Percentiles rank a stretch among this genome's conserved stretches.
These are phyloP conservation scores for Axinella damicornis DNA, from an alignment of 37 sponge, comb jelly and placozoan genomes.

Conservation along the genomic window DNA sequence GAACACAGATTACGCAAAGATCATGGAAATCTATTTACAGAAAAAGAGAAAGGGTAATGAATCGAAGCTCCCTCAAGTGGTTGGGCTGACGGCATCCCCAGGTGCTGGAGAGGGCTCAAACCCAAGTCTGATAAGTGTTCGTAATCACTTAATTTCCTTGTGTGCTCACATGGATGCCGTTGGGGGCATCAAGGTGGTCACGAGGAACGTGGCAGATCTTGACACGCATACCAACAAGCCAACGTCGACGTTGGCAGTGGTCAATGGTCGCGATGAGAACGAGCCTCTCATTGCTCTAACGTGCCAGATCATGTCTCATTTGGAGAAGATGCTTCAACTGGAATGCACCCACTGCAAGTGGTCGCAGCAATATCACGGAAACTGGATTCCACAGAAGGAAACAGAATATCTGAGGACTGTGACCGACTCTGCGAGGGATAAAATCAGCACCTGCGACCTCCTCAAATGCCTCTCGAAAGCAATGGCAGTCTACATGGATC, in stretches of 20 bases:
- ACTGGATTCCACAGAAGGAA: constrained; percentile 30
- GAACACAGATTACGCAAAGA: constrained; percentile 56
- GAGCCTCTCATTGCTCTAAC: constrained; percentile 27
- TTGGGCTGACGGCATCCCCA: constrained; percentile 78
- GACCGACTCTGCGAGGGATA: constrained; percentile 15
- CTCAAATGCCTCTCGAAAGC: constrained; percentile 28
- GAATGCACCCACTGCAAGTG: not conserved
- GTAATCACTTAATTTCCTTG: constrained; percentile 55
- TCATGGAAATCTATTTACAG: constrained; percentile 67
- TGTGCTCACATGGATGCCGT: constrained; percentile 75
- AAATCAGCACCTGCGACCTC: constrained; percentile 4
- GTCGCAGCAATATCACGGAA: constrained; percentile 4
- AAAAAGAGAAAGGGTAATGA: constrained; percentile 21
- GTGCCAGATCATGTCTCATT: constrained; percentile 3
- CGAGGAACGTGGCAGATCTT: constrained; percentile 40
- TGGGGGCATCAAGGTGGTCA: constrained; percentile 55
- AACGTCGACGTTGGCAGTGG: not conserved
- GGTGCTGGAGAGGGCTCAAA: constrained; percentile 53
- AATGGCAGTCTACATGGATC: constrained; percentile 27
- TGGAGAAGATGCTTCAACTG: constrained; percentile 17
- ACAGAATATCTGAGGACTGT: constrained; percentile 22
- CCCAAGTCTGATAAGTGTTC: constrained; percentile 21
- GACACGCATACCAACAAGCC: not conserved
- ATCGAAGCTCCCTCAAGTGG: constrained; percentile 59
- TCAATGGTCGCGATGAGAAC: constrained; percentile 17